Conservation (phyloP, 2,113 vertebrate genomes). For the Trematocara macrostoma region DNA sequence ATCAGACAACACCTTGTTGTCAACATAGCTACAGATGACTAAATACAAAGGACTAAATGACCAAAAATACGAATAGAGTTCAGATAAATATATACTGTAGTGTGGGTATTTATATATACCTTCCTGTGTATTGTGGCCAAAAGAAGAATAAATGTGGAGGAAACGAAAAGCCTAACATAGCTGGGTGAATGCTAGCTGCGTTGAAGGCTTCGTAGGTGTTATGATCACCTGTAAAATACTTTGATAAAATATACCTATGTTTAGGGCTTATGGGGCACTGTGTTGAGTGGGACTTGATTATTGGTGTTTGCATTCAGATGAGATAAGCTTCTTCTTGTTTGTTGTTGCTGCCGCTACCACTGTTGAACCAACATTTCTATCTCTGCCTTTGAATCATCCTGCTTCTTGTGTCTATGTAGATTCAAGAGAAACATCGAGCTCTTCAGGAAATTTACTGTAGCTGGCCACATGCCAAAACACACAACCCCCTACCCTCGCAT, state of each 20-base stretch:
- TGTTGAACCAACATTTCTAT: background rate
- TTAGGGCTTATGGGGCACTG: background rate
- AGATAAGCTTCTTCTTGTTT: background rate
- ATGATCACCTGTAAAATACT: slow-evolving; percentile 3
- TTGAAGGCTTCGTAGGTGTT: background rate
- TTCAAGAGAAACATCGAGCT: background rate
- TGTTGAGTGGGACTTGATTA: slow-evolving; percentile 16
- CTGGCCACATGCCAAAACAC: background rate
- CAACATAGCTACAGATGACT: background rate
- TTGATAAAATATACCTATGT: slow-evolving; percentile 14
- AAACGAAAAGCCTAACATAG: background rate
- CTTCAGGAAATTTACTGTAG: slow-evolving; percentile 8
- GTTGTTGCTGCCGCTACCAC: background rate
- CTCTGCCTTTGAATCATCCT: background rate
- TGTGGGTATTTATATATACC: background rate
- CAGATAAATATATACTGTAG: background rate
- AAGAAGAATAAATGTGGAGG: background rate
- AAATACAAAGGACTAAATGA: background rate
- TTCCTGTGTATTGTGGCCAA: background rate
- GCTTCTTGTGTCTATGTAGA: background rate
- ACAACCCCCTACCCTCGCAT: background rate
- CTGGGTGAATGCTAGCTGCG: background rate
- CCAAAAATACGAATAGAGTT: background rate
- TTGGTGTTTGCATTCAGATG: background rate
- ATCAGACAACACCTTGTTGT: background rate